These are phyloP conservation scores for Neoniphon sammara DNA, from an alignment of 2,797 vertebrate genomes.

Conservation along the genomic window DNA sequence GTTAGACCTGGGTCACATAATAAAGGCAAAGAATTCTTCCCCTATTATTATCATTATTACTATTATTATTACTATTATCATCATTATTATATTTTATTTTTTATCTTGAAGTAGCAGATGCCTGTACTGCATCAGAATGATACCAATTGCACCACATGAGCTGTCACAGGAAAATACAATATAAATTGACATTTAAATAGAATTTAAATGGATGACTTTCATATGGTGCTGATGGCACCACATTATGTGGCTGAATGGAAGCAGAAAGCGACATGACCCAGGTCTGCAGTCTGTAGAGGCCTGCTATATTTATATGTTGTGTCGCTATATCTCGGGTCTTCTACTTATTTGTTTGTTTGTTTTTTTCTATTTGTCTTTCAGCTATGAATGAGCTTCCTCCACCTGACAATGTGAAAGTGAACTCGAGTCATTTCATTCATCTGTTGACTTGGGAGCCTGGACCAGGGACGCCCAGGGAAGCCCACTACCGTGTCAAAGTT, in stretches of 20 bases:
- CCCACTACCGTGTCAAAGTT: slow-evolving; percentile 42
- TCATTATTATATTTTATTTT: too few species aligned
- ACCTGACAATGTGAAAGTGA: slow-evolving; percentile 36
- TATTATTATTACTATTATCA: too few species aligned
- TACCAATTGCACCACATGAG: too few species aligned
- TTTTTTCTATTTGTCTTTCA: slow-evolving; percentile 51
- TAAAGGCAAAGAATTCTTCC: too few species aligned
- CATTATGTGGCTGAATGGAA: neutral
- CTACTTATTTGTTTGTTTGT: neutral
- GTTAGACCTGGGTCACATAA: too few species aligned
- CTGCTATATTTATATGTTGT: neutral
- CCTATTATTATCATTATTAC: too few species aligned
- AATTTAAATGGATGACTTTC: too few species aligned
- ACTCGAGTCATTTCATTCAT: slow-evolving; percentile 25
- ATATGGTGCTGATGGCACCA: too few species aligned
- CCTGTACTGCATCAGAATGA: too few species aligned
- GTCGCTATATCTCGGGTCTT: neutral
- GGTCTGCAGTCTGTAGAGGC: neutral
- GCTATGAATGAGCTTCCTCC: slow-evolving; percentile 43
- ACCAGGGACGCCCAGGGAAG: slow-evolving; percentile 39
- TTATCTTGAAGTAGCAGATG: too few species aligned
- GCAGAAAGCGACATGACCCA: neutral
- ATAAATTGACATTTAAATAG: too few species aligned
- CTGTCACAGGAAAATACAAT: too few species aligned
- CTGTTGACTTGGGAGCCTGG: slow-evolving; percentile 66